Base-by-base conservation (phyloP, 2,797 vertebrate genomes). In the Acipenser transmontanus region DNA sequence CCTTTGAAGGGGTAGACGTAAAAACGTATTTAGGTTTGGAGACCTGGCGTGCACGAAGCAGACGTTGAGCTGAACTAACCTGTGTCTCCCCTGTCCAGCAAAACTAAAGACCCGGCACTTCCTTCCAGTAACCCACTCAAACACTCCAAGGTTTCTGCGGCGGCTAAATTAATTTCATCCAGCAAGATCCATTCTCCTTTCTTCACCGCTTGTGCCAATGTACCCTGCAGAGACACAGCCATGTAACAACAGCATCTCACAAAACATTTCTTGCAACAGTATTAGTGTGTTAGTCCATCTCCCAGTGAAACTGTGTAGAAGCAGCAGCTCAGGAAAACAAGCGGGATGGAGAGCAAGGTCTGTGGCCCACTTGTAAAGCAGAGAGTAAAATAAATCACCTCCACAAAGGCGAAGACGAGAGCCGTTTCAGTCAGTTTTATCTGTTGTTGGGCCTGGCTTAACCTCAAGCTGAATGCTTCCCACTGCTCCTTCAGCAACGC, bases 131-230 rank as follows among this genome's bases (percentile, higher is more conserved):
- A 92, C 62, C 97, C 95, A 77, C 96, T 97, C 70, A 99, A 76
- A 76, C 95, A 98, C 78, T 99, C 96, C 72, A 99, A 84, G 6
- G 94, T 98, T 81, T 99, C 97, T 7, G 96, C 90, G 56, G 96
- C 88, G 61, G 97, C 95, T 82, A 99, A 86, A 74, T 99, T 99
- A 77, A 99, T 99, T 82, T 99, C 97, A 74, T 99, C 97, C 76
- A 99, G 78, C 63, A 99, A 89, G 75, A 99, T 91, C 97, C 97
- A 99, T 69, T 97, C 93, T 63, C 97, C 97, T 73, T 94, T 95
- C 84, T 95, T 98, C 47, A 99, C 89, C 1, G 97, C 94, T 75
- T 93, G 93, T 59, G 92, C 95, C 70, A 99, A 80, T 0, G 94
- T 92, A 54, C 97, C 97, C 97, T 99, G 47, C n/a, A 34, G 34